Conservation (phyloP, 2,113 vertebrate species). For the Coracopsis vasa region DNA sequence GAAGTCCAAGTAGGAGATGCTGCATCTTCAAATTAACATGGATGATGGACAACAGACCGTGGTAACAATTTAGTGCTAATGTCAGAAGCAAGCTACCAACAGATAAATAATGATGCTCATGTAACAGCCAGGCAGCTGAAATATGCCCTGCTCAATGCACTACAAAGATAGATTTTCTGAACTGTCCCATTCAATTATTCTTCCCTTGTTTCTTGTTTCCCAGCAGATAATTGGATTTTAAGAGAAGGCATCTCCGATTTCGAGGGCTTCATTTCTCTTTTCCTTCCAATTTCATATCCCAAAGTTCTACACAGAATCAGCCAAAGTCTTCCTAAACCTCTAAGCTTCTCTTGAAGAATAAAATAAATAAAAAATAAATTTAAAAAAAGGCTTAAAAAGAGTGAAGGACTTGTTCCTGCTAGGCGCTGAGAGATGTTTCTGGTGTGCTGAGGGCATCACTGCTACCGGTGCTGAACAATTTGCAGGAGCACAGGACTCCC, state of each 20-base stretch:
- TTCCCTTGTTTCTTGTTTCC: background rate
- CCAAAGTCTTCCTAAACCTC: background rate
- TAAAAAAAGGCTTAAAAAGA: background rate
- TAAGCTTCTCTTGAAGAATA: background rate
- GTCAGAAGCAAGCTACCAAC: constrained; percentile 3
- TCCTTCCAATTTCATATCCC: background rate
- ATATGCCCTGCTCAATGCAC: background rate
- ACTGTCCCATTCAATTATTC: constrained; percentile 35
- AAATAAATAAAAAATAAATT: too few species aligned
- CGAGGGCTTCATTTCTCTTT: constrained; percentile 5
- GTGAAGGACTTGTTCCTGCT: background rate
- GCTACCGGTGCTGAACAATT: background rate
- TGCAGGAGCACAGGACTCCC: background rate
- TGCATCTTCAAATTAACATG: background rate
- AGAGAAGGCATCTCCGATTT: background rate
- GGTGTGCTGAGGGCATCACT: background rate
- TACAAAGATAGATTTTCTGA: constrained; percentile 3
- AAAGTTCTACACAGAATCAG: background rate
- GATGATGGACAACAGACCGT: background rate
- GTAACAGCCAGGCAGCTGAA: constrained; percentile 1
- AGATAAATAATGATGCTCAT: background rate
- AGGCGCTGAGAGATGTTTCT: background rate
- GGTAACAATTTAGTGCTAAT: background rate
- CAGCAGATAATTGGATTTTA: constrained; percentile 45
- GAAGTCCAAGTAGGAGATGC: background rate